Percentiles rank a stretch among this genome's conserved stretches.
Evolutionary conservation across 1,140 invertebrate species (phyloP).

Genomic region (Eufriesea mexicana): DNA sequence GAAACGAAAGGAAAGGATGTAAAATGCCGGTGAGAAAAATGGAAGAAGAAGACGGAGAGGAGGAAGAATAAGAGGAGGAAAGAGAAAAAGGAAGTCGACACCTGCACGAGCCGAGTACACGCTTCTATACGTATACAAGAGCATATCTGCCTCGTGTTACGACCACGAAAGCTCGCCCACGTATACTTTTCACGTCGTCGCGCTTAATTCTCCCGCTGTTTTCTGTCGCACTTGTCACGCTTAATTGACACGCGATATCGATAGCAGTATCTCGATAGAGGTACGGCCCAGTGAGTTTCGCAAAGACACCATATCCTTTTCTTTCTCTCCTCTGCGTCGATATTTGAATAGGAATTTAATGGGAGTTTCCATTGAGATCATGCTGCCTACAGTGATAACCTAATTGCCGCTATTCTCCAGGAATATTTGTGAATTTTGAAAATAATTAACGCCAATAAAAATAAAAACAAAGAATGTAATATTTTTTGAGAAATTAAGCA

Average conservation of each 20-base stretch:
- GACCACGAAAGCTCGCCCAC: conserved; percentile 46
- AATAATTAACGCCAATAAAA: too few relatives aligned
- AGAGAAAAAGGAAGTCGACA: conserved; percentile 18
- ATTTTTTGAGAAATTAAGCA: too few relatives aligned
- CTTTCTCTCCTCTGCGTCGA: neutral
- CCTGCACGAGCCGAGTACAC: conserved; percentile 16
- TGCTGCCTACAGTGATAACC: neutral
- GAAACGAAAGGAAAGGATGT: conserved; percentile 18
- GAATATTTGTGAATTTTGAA: too few relatives aligned
- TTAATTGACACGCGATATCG: conserved; percentile 57
- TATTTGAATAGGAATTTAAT: neutral
- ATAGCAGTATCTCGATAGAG: conserved; percentile 38
- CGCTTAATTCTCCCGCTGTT: conserved; percentile 45
- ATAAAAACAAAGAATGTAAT: too few relatives aligned
- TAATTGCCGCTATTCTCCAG: too few relatives aligned
- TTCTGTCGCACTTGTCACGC: conserved; percentile 39
- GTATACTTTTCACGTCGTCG: conserved; percentile 40
- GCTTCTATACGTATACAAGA: neutral
- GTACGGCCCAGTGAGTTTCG: conserved; percentile 27
- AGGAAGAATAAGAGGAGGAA: neutral
- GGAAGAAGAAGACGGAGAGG: conserved; percentile 2
- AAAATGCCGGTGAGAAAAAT: neutral
- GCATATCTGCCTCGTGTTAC: conserved; percentile 11
- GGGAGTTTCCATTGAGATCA: neutral
- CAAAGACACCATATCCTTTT: conserved; percentile 3